A percentile compares a stretch with the other conserved stretches of the same genome.
These are phyloP conservation scores for Aproaerema taeniolella DNA, from an alignment of 2,888 invertebrate genomes.

Conservation along the genomic window DNA sequence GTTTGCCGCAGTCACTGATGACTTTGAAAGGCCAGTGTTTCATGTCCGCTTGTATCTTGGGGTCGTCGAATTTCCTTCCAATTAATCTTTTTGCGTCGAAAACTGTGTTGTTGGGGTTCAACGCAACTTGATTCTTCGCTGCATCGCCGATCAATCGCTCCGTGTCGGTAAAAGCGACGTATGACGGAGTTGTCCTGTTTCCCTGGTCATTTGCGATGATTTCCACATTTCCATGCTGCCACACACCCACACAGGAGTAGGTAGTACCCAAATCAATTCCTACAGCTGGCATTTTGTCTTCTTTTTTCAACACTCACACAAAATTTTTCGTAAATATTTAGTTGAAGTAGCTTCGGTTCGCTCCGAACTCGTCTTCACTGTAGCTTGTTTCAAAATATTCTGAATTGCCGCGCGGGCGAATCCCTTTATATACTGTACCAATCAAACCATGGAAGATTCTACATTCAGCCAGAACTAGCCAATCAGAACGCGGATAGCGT, in stretches of 20 bases:
- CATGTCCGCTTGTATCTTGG: conserved; percentile 86
- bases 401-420: conserved; percentile 44
- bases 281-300: conserved; percentile 65
- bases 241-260: conserved; percentile 76
- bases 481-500: conserved; percentile 29
- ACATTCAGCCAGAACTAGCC: conserved; percentile 31
- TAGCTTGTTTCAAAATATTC: conserved; percentile 52
- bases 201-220: conserved; percentile 83
- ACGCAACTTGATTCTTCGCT: conserved; percentile 83
- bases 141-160: conserved; percentile 83
- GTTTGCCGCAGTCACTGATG: conserved; percentile 79
- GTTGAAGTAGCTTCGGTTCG: conserved; percentile 33
- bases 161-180: conserved; percentile 84
- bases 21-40: conserved; percentile 91
- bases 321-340: conserved; percentile 10
- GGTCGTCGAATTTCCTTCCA: conserved; percentile 85
- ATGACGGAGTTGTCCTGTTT: conserved; percentile 84
- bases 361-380: conserved; percentile 31
- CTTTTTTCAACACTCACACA: conserved; percentile 14
- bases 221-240: conserved; percentile 83
- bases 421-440: conserved; percentile 43
- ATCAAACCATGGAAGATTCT: conserved; percentile 38
- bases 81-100: conserved; percentile 89
- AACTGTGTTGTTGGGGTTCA: conserved; percentile 85
- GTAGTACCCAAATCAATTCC: conserved; percentile 77